Base-by-base conservation (phyloP, 2,113 vertebrate species). In the Engystomops pustulosus region DNA sequence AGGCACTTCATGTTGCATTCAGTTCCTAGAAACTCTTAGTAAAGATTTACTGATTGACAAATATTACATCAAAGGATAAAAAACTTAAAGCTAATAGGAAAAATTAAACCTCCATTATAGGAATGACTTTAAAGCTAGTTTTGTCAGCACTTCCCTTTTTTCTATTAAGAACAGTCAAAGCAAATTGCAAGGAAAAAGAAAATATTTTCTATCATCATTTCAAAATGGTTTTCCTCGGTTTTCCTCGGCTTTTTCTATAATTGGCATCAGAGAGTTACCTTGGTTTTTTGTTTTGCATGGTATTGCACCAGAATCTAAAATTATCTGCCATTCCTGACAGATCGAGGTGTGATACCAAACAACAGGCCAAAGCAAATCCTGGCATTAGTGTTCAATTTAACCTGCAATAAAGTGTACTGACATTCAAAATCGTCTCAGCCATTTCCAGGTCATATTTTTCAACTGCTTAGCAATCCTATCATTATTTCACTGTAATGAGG, bases 401-500 rank as follows among this genome's bases (percentile, higher is more conserved):
- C 83, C 75, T 85, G 83, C 62, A 78, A 36, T 85, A 70, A 85
- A 69, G 25, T 79, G 75, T 34, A 58, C 75, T 85, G 83, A 85
- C 83, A 85, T 78, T 85, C 72, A 84, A 68, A 84, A 84, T 78
- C 36, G 47, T 45, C 75, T 79, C 62, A 85, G 83, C 83, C 47
- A 84, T 84, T 84, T 84, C 65, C 83, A 84, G 83, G 83, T 78
- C 83, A 70, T 69, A 84, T 55, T 79, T 78, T 84, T 38, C 83
- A 44, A 84, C 70, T 84, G 83, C 83, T 85, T 85, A 85, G 83
- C 83, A 85, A 85, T 79, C 62, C 74, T 85, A 85, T 85, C 62
- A 79, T 85, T 85, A 85, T 85, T 85, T 85, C 74, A 70, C 83
- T 78, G 83, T 85, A 85, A 85, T 85, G 83, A 85, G 75, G 17